Percentiles rank a stretch among this genome's conserved stretches.
Conservation (phyloP, 2,888 invertebrate species). For the Drosophila falleni region DNA sequence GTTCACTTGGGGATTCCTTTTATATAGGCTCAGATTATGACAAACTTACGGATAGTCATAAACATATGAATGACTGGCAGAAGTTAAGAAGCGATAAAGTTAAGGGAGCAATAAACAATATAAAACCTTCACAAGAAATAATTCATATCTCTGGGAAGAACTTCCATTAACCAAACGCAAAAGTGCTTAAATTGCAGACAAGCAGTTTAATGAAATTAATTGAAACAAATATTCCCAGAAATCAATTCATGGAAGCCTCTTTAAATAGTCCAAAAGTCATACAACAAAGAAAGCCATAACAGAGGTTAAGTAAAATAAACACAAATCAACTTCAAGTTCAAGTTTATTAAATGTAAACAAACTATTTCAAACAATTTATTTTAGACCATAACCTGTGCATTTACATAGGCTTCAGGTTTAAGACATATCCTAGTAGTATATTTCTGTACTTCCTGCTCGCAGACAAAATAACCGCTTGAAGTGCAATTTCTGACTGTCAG, state of each 20-base stretch:
- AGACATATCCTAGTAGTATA: background rate
- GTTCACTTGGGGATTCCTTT: background rate
- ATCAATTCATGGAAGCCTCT: background rate
- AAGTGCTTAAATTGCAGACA: no score
- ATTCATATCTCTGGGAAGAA: background rate
- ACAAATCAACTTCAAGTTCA: background rate
- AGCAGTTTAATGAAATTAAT: background rate
- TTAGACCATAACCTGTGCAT: background rate
- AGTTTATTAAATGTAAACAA: no score
- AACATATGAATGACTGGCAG: background rate
- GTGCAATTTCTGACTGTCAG: slow-evolving; percentile 3
- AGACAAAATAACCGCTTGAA: background rate
- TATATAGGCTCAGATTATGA: background rate
- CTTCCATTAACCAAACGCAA: background rate
- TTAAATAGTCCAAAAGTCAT: background rate
- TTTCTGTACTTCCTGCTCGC: slow-evolving; percentile 4
- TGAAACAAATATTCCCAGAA: no score
- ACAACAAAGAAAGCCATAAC: background rate
- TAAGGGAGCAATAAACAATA: background rate
- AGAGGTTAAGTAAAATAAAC: background rate
- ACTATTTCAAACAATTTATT: background rate
- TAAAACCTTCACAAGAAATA: background rate
- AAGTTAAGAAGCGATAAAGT: no score
- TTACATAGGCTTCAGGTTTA: slow-evolving; percentile 2
- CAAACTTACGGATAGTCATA: background rate